phyloP scores from a whole-genome alignment of 2,888 invertebrate species.

The Tortricodes alternella region DNA sequence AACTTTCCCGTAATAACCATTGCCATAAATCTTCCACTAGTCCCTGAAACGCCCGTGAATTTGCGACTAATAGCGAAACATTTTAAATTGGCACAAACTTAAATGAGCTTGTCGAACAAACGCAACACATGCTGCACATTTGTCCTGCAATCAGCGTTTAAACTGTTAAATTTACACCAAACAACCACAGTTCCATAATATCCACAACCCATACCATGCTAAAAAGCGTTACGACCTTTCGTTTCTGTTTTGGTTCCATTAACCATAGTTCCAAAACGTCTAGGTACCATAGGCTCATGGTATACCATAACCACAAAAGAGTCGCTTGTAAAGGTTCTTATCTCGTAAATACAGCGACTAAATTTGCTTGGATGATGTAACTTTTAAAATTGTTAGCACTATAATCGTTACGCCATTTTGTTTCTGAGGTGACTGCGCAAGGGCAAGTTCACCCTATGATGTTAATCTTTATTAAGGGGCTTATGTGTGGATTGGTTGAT shows the following conservation, averaged over 20 bases:
- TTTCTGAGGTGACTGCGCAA: conserved; percentile 34
- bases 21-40: conserved; percentile 16
- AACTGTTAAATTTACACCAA: conserved; percentile 45
- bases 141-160: conserved; percentile 46
- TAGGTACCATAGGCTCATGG: background rate
- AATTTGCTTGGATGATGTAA: no score
- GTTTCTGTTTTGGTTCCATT: conserved; percentile 6
- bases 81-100: conserved; percentile 31
- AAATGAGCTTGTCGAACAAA: conserved; percentile 44
- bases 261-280: background rate
- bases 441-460: conserved; percentile 51
- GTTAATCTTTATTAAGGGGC: conserved; percentile 76
- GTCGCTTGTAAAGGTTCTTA: no score
- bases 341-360: no score
- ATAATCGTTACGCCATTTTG: conserved; percentile 47
- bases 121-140: conserved; percentile 46
- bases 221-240: conserved; percentile 41
- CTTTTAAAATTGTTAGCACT: no score
- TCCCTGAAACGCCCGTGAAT: conserved; percentile 35
- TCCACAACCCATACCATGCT: background rate
- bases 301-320: no score
- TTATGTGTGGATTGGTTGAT: conserved; percentile 65
- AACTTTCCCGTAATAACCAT: conserved; percentile 5
- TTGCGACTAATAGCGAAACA: conserved; percentile 34
- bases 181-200: conserved; percentile 25